phyloP scores from a whole-genome alignment of 2,797 vertebrate species.

The Synaphobranchus kaupii region DNA sequence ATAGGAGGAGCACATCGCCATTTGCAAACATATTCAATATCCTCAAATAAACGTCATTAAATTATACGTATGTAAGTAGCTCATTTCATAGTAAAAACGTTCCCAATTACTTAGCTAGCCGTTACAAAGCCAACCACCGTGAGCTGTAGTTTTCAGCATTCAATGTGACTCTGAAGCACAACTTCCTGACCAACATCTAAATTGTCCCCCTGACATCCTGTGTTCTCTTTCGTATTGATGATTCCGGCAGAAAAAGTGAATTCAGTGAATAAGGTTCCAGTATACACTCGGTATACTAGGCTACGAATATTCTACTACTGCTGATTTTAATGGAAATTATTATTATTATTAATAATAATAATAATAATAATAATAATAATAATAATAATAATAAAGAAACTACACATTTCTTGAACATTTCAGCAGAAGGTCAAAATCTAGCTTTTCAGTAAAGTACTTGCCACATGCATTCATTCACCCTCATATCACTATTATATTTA shows the following conservation, averaged over 20 bases:
- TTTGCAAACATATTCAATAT: not conserved
- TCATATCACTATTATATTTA: not conserved
- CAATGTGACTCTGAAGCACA: slow-evolving; percentile 50
- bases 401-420: not conserved
- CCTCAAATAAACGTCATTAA: not conserved
- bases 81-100: not conserved
- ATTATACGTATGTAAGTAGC: not conserved
- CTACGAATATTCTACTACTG: not conserved
- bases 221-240: not conserved
- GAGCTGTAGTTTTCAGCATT: not conserved
- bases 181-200: slow-evolving; percentile 41
- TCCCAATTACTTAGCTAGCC: slow-evolving; percentile 24
- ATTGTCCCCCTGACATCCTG: slow-evolving; percentile 12
- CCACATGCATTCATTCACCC: not conserved
- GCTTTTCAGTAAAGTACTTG: not conserved
- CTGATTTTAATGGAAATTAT: not conserved
- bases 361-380: too few relatives aligned
- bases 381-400: too few relatives aligned
- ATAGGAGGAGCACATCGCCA: not conserved
- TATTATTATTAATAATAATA: not conserved
- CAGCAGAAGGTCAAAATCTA: not conserved
- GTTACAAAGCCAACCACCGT: not conserved
- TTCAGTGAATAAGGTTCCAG: not conserved
- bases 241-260: not conserved
- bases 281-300: not conserved